Evolutionary conservation across 2,113 vertebrate genomes (phyloP).

Genomic region (Pseudorhombus dupliciocellatus): DNA sequence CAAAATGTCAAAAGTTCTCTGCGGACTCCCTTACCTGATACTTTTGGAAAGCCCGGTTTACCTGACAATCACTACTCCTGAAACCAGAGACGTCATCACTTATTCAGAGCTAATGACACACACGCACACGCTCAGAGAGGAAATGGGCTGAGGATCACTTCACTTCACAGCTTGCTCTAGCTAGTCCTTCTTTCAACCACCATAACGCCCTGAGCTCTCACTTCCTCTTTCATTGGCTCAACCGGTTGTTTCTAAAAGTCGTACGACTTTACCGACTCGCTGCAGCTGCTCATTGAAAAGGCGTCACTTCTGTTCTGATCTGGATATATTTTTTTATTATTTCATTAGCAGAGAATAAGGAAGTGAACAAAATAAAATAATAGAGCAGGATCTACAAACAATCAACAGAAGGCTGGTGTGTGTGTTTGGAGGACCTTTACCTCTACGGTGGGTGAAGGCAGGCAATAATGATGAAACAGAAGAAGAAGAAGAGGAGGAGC

Average conservation of each 20-base stretch:
- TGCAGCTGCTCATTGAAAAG: slow-evolving; percentile 57
- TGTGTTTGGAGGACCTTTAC: slow-evolving; percentile 40
- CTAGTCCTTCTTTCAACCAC: slow-evolving; percentile 19
- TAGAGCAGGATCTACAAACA: slow-evolving; percentile 62
- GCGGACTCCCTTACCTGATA: slow-evolving; percentile 16
- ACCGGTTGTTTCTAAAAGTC: neutral
- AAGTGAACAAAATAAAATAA: slow-evolving; percentile 49
- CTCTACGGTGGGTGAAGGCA: slow-evolving; percentile 30
- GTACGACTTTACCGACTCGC: neutral
- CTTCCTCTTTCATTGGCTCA: slow-evolving; percentile 61
- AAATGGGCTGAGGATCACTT: slow-evolving; percentile 49
- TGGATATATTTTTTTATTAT: slow-evolving; percentile 80
- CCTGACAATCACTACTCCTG: slow-evolving; percentile 65
- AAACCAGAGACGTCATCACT: slow-evolving; percentile 74
- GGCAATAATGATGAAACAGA: slow-evolving; percentile 25
- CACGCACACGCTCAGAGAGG: slow-evolving; percentile 39
- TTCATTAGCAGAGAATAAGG: slow-evolving; percentile 75
- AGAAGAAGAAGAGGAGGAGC: slow-evolving; percentile 9
- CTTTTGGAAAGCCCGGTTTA: slow-evolving; percentile 34
- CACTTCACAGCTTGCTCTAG: slow-evolving; percentile 9
- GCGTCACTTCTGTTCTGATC: slow-evolving; percentile 63
- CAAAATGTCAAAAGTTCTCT: neutral
- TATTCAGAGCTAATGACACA: slow-evolving; percentile 73
- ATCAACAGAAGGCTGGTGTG: slow-evolving; percentile 52
- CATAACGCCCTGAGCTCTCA: slow-evolving; percentile 41